Conservation (phyloP, 2,797 vertebrate species). For the Chlorospingus flavigularis region DNA sequence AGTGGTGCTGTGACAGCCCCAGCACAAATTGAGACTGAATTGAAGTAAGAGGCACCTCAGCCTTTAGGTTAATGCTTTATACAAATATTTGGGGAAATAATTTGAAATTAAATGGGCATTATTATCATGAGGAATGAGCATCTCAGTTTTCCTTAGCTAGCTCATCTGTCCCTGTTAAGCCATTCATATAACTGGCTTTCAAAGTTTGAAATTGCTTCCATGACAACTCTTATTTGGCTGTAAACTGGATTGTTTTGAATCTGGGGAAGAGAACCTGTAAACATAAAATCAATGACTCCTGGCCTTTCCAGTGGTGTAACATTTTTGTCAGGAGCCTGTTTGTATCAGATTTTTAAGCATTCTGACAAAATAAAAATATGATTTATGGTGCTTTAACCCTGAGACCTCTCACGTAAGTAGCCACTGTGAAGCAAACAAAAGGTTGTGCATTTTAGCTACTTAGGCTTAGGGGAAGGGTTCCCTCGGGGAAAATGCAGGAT, state of each 20-base stretch:
- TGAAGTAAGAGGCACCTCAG: not conserved
- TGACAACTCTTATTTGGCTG: not conserved
- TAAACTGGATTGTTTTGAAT: not conserved
- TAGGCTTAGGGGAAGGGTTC: not conserved
- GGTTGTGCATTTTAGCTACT: not conserved
- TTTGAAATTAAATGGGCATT: not conserved
- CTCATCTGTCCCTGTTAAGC: not conserved
- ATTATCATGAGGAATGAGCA: not conserved
- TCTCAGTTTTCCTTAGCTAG: not conserved
- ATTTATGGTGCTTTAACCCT: constrained; percentile 38
- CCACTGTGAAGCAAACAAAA: not conserved
- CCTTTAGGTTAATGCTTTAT: not conserved
- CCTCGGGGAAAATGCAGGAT: not conserved
- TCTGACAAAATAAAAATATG: not conserved
- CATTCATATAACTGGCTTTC: not conserved
- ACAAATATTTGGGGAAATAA: not conserved
- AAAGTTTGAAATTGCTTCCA: not conserved
- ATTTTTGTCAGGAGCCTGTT: constrained; percentile 29
- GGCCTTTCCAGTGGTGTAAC: constrained; percentile 26
- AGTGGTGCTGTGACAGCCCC: not conserved
- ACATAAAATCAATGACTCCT: not conserved
- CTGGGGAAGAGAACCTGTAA: not conserved
- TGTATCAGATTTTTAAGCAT: constrained; percentile 17
- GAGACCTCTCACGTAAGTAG: constrained; percentile 25
- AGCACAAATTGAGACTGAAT: not conserved